Evolutionary conservation across 2,888 invertebrate species (phyloP).

Genomic region (Diplazon laetatorius): DNA sequence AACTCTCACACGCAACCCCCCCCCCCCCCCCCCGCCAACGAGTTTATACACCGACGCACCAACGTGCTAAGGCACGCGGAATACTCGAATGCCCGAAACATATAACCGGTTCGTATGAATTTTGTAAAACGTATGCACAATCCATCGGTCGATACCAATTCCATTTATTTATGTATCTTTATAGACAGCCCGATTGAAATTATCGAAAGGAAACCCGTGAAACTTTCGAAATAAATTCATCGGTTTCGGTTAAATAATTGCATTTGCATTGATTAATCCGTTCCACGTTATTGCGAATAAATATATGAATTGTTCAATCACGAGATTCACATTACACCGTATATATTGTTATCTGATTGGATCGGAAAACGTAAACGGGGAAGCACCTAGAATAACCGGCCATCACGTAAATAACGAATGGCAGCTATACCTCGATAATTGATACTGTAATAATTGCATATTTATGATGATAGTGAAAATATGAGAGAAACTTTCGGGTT

Average conservation of each 20-base stretch:
- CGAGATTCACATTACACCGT: background rate
- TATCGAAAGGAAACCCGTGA: slow-evolving; percentile 1
- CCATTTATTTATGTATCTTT: background rate
- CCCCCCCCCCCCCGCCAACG: no score
- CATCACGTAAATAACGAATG: background rate
- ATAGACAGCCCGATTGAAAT: no score
- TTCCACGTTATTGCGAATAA: background rate
- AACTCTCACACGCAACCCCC: no score
- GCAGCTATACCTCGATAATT: background rate
- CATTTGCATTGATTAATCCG: background rate
- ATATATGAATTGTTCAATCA: background rate
- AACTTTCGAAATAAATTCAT: background rate
- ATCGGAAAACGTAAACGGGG: background rate
- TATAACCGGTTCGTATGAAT: no score
- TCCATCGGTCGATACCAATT: background rate
- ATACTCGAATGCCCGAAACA: no score
- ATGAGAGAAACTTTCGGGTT: no score
- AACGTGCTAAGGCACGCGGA: no score
- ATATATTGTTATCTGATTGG: background rate
- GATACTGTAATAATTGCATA: background rate
- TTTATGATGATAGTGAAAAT: background rate
- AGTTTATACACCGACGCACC: no score
- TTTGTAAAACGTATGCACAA: background rate
- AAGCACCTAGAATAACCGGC: background rate
- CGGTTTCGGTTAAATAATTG: background rate